Evolutionary conservation across 2,113 vertebrate genomes (phyloP).

Genomic region (Tyto alba): DNA sequence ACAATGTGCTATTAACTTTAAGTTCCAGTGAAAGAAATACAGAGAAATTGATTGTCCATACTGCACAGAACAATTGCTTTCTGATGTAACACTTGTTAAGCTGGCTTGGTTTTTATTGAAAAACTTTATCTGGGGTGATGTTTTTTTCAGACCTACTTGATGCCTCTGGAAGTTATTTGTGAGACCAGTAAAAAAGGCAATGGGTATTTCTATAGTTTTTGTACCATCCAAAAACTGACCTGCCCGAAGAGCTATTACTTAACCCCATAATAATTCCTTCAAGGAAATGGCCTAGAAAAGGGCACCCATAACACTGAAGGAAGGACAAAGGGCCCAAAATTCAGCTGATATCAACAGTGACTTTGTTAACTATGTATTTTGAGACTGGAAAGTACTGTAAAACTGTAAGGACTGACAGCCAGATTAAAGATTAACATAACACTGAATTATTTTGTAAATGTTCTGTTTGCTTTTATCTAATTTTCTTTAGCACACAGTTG

Average conservation of each 20-base stretch:
- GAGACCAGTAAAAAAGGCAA: background rate
- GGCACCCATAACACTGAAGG: background rate
- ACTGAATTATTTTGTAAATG: background rate
- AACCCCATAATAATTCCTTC: background rate
- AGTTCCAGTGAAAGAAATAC: background rate
- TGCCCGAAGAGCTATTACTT: background rate
- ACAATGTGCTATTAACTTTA: background rate
- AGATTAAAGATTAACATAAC: background rate
- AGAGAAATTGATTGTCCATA: background rate
- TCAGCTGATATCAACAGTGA: background rate
- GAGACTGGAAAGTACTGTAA: background rate
- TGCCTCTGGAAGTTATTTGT: background rate
- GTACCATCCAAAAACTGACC: background rate
- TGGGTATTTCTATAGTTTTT: background rate
- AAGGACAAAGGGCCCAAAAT: background rate
- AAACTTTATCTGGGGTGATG: background rate
- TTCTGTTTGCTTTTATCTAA: background rate
- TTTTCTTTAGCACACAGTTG: background rate
- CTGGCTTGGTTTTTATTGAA: background rate
- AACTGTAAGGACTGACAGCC: background rate
- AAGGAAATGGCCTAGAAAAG: background rate
- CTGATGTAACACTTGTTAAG: background rate
- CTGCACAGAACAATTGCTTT: background rate
- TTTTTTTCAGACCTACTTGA: background rate
- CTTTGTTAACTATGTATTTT: background rate